phyloP scores from a whole-genome alignment of 1,140 invertebrate genomes.

The Ridgeia piscesae region DNA sequence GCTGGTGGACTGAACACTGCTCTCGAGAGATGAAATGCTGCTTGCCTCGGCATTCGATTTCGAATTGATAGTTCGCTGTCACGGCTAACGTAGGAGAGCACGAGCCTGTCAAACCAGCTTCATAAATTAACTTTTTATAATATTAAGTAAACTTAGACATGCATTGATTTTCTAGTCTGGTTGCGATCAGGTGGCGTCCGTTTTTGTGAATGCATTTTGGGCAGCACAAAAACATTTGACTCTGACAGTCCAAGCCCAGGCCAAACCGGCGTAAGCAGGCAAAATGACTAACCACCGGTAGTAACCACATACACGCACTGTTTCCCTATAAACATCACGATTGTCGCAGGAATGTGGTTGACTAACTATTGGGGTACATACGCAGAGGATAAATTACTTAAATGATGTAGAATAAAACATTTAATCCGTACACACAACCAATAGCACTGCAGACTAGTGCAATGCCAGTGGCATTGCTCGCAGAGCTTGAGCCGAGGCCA shows the following conservation, averaged over 20 bases:
- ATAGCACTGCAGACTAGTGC: neutral
- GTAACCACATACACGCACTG: neutral
- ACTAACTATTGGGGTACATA: neutral
- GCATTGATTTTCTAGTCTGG: neutral
- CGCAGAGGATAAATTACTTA: neutral
- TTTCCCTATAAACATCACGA: neutral
- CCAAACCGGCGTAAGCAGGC: neutral
- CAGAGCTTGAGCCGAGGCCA: too few relatives aligned
- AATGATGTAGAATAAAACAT: neutral
- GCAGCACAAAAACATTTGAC: neutral
- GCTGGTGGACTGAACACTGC: neutral
- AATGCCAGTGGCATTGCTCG: too few relatives aligned
- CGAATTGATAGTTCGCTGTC: neutral
- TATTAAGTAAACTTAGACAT: neutral
- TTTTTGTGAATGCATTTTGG: neutral
- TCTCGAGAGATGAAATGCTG: neutral
- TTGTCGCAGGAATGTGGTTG: neutral
- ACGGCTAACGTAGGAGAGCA: neutral
- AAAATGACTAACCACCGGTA: neutral
- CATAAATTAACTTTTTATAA: neutral
- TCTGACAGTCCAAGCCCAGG: neutral
- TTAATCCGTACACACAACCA: neutral
- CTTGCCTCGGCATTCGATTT: constrained; percentile 3
- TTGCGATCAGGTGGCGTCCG: neutral
- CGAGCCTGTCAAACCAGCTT: neutral